phyloP scores from a whole-genome alignment of 2,888 invertebrate species.

The Ennomos fuscantarius region DNA sequence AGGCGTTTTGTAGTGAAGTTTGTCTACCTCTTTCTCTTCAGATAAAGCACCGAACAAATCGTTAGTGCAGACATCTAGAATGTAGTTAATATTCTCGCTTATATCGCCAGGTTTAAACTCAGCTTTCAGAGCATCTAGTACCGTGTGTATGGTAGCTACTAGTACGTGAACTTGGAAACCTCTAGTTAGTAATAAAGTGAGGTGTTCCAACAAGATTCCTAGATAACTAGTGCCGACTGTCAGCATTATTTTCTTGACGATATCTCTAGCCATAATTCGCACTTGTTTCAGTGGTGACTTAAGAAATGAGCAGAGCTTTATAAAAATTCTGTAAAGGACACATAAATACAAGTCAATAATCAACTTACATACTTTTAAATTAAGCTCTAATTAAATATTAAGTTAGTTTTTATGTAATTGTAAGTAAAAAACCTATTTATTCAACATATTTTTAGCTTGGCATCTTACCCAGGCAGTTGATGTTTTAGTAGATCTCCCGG shows the following conservation, averaged over 20 bases:
- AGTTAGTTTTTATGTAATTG: too few relatives aligned
- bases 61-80: conserved; percentile 93
- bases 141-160: conserved; percentile 93
- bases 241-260: conserved; percentile 95
- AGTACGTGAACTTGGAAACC: conserved; percentile 98
- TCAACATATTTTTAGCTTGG: too few relatives aligned
- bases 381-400: too few relatives aligned
- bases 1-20: conserved; percentile 91
- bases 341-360: not conserved
- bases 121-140: conserved; percentile 89
- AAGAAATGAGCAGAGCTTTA: conserved; percentile 95
- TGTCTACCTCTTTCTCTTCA: conserved; percentile 96
- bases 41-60: conserved; percentile 95
- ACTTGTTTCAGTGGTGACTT: conserved; percentile 95
- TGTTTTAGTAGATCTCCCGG: conserved; percentile 90
- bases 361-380: not conserved
- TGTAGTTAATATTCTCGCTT: conserved; percentile 90
- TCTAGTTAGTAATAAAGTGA: conserved; percentile 91
- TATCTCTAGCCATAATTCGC: conserved; percentile 93
- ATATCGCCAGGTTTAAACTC: conserved; percentile 91
- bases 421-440: too few relatives aligned
- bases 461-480: conserved; percentile 91
- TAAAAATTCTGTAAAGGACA: conserved; percentile 86
- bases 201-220: conserved; percentile 90
- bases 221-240: conserved; percentile 94